phyloP scores from a whole-genome alignment of 2,888 invertebrate genomes.

The Candidula unifasciata region DNA sequence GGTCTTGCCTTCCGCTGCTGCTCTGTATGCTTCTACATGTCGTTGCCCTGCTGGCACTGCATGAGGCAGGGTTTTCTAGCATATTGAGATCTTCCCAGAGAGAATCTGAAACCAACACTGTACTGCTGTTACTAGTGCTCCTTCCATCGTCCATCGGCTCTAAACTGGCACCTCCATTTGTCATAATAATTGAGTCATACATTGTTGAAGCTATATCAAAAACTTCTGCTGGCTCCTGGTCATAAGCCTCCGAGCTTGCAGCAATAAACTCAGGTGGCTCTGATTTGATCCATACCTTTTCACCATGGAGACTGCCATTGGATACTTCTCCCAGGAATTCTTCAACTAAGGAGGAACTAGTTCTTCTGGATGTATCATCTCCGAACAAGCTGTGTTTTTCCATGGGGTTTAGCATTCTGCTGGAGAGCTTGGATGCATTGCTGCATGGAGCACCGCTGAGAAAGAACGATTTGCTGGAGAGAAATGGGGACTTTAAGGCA shows the following conservation, averaged over 20 bases:
- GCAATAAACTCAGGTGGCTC: conserved; percentile 48
- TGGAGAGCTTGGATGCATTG: background rate
- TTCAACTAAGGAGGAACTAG: conserved; percentile 65
- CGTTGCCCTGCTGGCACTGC: conserved; percentile 21
- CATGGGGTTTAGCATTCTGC: conserved; percentile 56
- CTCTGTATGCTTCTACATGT: conserved; percentile 48
- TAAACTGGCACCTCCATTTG: background rate
- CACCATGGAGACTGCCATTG: background rate
- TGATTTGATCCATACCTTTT: conserved; percentile 52
- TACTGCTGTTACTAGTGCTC: conserved; percentile 28
- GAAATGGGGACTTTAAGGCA: conserved; percentile 28
- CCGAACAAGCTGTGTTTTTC: conserved; percentile 54
- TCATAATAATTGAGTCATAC: conserved; percentile 50
- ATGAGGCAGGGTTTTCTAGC: conserved; percentile 57
- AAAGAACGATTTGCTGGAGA: background rate
- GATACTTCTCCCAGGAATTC: conserved; percentile 59
- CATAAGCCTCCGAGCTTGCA: conserved; percentile 28
- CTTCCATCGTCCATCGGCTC: background rate
- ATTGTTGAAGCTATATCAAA: conserved; percentile 53
- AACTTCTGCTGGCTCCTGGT: conserved; percentile 43
- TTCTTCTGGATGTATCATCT: conserved; percentile 56
- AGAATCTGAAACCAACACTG: conserved; percentile 58
- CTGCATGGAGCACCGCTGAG: background rate
- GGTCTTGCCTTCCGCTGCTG: background rate
- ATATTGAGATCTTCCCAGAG: conserved; percentile 74